These are phyloP conservation scores for Pseudonaja textilis DNA, from an alignment of 2,113 vertebrate species.

Conservation along the genomic window DNA sequence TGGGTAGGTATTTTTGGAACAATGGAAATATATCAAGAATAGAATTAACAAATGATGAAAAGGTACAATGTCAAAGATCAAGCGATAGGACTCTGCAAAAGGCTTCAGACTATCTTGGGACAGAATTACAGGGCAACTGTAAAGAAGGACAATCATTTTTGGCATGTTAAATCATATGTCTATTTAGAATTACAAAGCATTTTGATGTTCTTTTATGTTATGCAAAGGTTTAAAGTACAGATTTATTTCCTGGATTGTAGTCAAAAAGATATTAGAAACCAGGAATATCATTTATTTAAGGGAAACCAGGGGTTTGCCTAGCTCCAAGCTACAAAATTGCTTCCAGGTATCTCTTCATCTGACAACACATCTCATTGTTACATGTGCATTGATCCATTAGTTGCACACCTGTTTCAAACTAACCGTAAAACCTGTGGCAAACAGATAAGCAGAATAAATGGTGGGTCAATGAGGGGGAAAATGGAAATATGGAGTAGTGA, in stretches of 20 bases:
- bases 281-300: slow-evolving; percentile 1
- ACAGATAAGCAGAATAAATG: background rate
- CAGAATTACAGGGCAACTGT: background rate
- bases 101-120: background rate
- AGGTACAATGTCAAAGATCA: background rate
- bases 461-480: background rate
- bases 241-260: background rate
- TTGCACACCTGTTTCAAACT: slow-evolving; percentile 1
- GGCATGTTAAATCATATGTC: background rate
- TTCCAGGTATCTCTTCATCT: background rate
- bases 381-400: background rate
- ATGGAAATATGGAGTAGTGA: background rate
- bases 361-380: background rate
- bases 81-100: background rate
- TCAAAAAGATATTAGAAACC: background rate
- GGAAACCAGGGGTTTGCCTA: background rate
- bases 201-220: background rate
- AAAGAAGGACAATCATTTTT: background rate
- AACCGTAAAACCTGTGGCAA: background rate
- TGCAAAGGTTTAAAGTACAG: background rate
- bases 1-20: background rate
- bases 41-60: background rate
- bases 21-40: background rate
- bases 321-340: background rate
- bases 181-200: background rate